These are phyloP conservation scores for Cheilosia soror DNA, from an alignment of 2,888 invertebrate species.

Conservation along the genomic window DNA sequence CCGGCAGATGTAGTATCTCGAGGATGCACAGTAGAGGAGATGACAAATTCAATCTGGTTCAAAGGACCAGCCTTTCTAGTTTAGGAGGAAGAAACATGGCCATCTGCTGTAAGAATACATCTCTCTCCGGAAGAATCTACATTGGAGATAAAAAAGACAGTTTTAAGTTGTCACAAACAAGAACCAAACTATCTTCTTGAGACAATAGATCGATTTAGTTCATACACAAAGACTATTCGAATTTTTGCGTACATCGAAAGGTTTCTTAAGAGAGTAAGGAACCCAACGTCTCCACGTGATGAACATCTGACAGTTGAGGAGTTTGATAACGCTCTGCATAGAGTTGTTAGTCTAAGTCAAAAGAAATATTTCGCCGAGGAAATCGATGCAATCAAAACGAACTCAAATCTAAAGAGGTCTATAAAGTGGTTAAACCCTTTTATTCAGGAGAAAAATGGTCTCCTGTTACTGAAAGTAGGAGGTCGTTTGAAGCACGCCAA, in stretches of 20 bases:
- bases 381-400: background rate
- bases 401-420: too few relatives aligned
- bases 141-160: too few relatives aligned
- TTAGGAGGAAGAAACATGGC: conserved; percentile 76
- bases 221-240: background rate
- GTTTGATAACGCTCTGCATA: background rate
- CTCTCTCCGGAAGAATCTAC: background rate
- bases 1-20: conserved; percentile 48
- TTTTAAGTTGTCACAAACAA: background rate
- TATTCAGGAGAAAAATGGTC: too few relatives aligned
- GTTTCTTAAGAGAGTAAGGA: background rate
- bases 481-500: conserved; percentile 2
- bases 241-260: background rate
- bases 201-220: background rate
- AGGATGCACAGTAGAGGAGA: conserved; percentile 50
- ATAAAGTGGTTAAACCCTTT: too few relatives aligned
- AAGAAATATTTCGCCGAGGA: background rate
- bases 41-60: conserved; percentile 28
- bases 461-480: background rate
- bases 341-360: background rate
- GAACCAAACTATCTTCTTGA: background rate
- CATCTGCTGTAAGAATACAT: background rate
- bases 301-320: background rate
- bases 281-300: background rate
- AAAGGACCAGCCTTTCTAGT: conserved; percentile 34